A percentile compares a stretch with the other conserved stretches of the same genome.
Conservation (phyloP, 1,140 invertebrate species). For the Leptoteleia sp. region DNA sequence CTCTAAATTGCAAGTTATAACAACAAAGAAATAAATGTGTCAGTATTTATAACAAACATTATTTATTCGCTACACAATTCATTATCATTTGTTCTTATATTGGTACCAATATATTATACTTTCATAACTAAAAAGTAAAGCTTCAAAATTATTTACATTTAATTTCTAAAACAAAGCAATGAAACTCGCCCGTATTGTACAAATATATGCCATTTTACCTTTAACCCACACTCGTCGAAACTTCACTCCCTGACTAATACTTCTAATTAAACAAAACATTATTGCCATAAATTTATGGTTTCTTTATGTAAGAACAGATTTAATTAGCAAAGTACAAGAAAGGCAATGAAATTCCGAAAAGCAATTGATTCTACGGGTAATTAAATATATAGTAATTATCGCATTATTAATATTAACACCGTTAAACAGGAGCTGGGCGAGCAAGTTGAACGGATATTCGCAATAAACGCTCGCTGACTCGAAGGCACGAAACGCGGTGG, state of each 20-base stretch:
- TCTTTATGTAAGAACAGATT: slow-evolving; percentile 8
- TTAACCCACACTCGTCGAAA: too few species aligned
- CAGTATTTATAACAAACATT: too few species aligned
- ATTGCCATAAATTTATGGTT: neutral
- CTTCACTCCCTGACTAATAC: neutral
- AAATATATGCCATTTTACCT: too few species aligned
- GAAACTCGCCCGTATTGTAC: too few species aligned
- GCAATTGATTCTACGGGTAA: slow-evolving; percentile 48
- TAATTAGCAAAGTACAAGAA: slow-evolving; percentile 14
- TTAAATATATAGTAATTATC: slow-evolving; percentile 54
- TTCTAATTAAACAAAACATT: neutral
- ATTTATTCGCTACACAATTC: too few species aligned
- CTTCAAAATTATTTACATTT: too few species aligned
- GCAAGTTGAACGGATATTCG: slow-evolving; percentile 60
- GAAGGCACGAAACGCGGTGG: slow-evolving; percentile 31
- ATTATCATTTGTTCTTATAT: too few species aligned
- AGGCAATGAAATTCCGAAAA: slow-evolving; percentile 20
- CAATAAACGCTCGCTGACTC: slow-evolving; percentile 44
- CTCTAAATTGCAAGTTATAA: too few species aligned
- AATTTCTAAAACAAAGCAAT: too few species aligned
- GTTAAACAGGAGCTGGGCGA: slow-evolving; percentile 32
- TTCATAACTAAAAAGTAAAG: too few species aligned
- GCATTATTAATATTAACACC: slow-evolving; percentile 49
- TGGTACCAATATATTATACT: too few species aligned
- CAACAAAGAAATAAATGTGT: too few species aligned